Evolutionary conservation across 2,113 vertebrate genomes (phyloP).

Genomic region (Cyprinus carpio): DNA sequence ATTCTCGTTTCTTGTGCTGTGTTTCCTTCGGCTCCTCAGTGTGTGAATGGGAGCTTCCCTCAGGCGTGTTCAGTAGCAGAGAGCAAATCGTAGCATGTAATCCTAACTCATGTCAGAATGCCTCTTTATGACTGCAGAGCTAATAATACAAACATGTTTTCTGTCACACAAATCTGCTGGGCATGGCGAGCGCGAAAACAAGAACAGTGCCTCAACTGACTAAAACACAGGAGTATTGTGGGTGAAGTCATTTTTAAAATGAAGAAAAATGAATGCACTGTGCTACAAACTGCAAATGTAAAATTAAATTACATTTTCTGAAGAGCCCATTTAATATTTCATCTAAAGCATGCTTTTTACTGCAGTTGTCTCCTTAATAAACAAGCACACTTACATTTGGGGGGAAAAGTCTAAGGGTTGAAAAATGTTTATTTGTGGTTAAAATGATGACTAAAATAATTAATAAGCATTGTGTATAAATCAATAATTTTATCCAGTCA

Average conservation of each 20-base stretch:
- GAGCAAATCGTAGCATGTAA: constrained; percentile 30
- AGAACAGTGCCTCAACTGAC: background rate
- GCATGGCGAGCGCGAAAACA: background rate
- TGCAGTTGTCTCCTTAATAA: background rate
- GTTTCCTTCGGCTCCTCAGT: background rate
- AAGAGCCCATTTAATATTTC: background rate
- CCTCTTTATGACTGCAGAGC: constrained; percentile 4
- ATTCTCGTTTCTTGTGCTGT: background rate
- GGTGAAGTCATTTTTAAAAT: background rate
- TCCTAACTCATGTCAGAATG: constrained; percentile 8
- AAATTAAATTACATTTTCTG: background rate
- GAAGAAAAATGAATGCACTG: background rate
- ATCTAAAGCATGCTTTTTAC: background rate
- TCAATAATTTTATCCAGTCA: too few relatives aligned
- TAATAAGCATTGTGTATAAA: too few relatives aligned
- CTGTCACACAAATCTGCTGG: constrained; percentile 26
- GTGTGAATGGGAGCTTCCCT: constrained; percentile 18
- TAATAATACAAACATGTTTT: constrained; percentile 19
- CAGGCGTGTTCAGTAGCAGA: background rate
- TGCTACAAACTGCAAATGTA: background rate
- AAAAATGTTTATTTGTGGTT: too few relatives aligned
- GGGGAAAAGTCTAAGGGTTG: too few relatives aligned
- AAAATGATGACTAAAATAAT: too few relatives aligned
- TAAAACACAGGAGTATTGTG: background rate
- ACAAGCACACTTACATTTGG: background rate